Percentiles rank a stretch among this genome's conserved stretches.
Evolutionary conservation across 2,888 invertebrate species (phyloP).

Genomic region (Acrobasis consociella): DNA sequence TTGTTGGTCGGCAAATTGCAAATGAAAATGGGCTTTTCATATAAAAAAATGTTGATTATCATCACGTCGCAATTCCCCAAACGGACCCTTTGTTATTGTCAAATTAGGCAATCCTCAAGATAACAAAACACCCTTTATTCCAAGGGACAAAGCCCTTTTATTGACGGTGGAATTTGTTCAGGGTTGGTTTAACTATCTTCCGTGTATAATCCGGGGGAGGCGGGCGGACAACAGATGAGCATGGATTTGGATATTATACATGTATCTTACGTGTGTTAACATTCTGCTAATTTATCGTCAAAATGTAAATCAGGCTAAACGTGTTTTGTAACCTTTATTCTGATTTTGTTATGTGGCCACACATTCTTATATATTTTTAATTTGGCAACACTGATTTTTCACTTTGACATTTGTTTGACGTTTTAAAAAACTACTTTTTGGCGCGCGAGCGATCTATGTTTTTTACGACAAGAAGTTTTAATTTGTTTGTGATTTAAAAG

Average conservation of each 20-base stretch:
- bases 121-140: conserved; percentile 79
- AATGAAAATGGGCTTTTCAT: conserved; percentile 46
- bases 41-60: conserved; percentile 68
- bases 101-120: conserved; percentile 83
- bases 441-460: too few species aligned
- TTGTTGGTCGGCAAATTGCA: conserved; percentile 52
- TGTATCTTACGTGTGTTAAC: too few species aligned
- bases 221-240: conserved; percentile 13
- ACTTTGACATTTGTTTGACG: too few species aligned
- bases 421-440: too few species aligned
- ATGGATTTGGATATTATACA: background rate
- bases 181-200: conserved; percentile 79
- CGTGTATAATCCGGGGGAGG: conserved; percentile 63
- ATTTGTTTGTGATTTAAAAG: too few species aligned
- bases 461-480: too few species aligned
- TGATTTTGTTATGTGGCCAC: too few species aligned
- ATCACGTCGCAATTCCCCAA: conserved; percentile 69
- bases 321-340: too few species aligned
- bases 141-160: conserved; percentile 77
- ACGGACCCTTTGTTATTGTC: conserved; percentile 80
- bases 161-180: conserved; percentile 78
- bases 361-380: too few species aligned
- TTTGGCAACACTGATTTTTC: too few species aligned
- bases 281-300: too few species aligned
- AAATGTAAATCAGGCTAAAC: too few species aligned